Evolutionary conservation across 1,140 invertebrate genomes (phyloP).

Genomic region (Eulimnadia texana): DNA sequence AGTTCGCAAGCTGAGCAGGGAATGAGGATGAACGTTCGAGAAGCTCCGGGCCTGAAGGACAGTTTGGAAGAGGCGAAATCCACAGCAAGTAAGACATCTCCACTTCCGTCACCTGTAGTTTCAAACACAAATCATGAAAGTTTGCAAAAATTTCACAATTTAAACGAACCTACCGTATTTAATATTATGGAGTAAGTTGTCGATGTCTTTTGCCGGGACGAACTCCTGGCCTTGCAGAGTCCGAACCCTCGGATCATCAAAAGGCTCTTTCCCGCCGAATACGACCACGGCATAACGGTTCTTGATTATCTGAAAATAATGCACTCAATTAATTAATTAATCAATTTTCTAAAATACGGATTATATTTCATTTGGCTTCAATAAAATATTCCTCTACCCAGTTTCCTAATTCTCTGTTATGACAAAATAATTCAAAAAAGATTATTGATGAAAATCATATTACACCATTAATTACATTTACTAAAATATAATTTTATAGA

Average conservation of each 20-base stretch:
- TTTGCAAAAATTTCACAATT: no score
- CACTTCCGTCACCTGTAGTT: conserved; percentile 36
- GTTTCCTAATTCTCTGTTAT: no score
- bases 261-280: conserved; percentile 60
- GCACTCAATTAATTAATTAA: neutral
- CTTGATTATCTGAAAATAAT: neutral
- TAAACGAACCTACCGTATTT: conserved; percentile 3
- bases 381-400: no score
- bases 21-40: conserved; percentile 65
- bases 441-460: neutral
- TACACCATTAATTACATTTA: neutral
- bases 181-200: conserved; percentile 5
- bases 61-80: conserved; percentile 54
- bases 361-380: neutral
- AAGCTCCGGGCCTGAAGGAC: conserved; percentile 65
- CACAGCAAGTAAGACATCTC: conserved; percentile 59
- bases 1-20: conserved; percentile 57
- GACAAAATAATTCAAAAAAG: no score
- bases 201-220: conserved; percentile 21
- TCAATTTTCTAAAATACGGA: neutral
- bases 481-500: neutral
- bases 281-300: conserved; percentile 57
- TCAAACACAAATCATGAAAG: no score
- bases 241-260: conserved; percentile 43
- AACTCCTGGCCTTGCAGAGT: conserved; percentile 30